A percentile compares a stretch with the other conserved stretches of the same genome.
Evolutionary conservation across 2,113 vertebrate species (phyloP).

Genomic region (Boulengeromyrus knoepffleri): DNA sequence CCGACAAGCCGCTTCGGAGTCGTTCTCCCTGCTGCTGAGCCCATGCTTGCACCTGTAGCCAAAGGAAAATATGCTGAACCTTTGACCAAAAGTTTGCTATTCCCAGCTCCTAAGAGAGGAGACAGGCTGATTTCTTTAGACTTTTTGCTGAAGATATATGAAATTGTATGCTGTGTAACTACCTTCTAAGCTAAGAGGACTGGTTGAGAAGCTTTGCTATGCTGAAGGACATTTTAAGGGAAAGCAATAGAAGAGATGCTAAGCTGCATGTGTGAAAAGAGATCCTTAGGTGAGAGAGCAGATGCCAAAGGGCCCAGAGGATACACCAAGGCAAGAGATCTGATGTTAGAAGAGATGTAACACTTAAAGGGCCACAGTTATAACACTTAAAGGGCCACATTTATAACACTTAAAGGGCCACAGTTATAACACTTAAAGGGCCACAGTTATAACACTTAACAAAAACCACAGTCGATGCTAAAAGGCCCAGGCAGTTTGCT

Average conservation of each 20-base stretch:
- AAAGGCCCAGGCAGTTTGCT: neutral
- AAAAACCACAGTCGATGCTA: neutral
- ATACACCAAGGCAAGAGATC: neutral
- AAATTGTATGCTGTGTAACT: neutral
- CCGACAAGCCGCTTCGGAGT: conserved; percentile 49
- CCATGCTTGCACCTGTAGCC: conserved; percentile 63
- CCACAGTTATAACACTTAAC: neutral
- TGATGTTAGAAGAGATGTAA: neutral
- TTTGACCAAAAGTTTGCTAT: neutral
- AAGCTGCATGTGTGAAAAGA: neutral
- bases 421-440: neutral
- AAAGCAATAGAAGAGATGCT: neutral
- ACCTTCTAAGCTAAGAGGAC: neutral
- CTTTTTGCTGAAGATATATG: neutral
- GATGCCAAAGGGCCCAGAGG: neutral
- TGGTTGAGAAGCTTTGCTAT: neutral
- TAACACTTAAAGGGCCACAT: neutral
- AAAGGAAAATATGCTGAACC: neutral
- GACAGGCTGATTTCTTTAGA: neutral
- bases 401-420: neutral
- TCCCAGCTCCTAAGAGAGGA: neutral
- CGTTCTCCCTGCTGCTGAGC: conserved; percentile 69
- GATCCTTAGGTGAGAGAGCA: neutral
- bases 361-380: neutral
- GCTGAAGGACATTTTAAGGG: neutral